Evolutionary conservation across 2,113 vertebrate species (phyloP).

Genomic region (Tetrao urogallus): DNA sequence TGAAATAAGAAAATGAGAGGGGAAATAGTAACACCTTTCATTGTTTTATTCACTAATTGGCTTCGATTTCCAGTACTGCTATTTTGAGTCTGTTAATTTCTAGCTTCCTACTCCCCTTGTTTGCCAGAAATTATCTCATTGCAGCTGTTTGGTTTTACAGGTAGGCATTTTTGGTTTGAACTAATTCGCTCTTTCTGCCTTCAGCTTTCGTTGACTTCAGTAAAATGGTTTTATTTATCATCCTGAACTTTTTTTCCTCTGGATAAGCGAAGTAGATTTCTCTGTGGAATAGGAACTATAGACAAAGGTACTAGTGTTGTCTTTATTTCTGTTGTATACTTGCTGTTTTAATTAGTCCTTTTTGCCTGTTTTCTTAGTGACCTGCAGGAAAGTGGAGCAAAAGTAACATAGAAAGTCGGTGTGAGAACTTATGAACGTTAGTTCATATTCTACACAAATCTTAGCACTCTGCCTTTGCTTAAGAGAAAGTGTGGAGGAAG

Average conservation of each 20-base stretch:
- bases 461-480: slow-evolving; percentile 13
- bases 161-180: background rate
- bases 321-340: background rate
- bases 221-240: background rate
- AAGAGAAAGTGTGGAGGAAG: slow-evolving; percentile 29
- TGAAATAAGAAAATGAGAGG: background rate
- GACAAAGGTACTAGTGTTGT: background rate
- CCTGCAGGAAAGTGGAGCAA: background rate
- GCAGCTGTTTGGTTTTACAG: background rate
- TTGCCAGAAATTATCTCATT: slow-evolving; percentile 24
- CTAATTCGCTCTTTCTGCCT: background rate
- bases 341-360: background rate
- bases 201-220: background rate
- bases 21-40: background rate
- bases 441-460: slow-evolving; percentile 28
- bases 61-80: background rate
- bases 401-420: background rate
- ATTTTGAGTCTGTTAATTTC: slow-evolving; percentile 5
- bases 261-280: background rate
- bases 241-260: background rate
- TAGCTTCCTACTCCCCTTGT: background rate
- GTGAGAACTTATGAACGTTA: background rate
- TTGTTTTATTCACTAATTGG: background rate
- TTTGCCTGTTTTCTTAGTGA: background rate
- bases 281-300: background rate